Percentiles rank a stretch among this genome's conserved stretches.
Evolutionary conservation across 2,797 vertebrate species (phyloP).

Genomic region (Enteromius unitaeniatus): DNA sequence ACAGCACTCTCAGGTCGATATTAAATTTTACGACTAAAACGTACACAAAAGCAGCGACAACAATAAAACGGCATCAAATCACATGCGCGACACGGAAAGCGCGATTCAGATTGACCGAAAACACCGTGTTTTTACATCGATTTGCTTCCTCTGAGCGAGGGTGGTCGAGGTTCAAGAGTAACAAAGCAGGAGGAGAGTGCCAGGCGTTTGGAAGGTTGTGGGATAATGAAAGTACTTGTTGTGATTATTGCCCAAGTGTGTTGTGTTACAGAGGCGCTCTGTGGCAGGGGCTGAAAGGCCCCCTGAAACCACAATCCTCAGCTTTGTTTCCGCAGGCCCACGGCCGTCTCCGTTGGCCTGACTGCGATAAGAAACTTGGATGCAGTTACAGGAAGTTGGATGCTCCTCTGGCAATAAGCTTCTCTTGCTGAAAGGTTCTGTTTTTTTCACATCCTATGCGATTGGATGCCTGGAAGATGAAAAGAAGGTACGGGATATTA

Average conservation of each 20-base stretch:
- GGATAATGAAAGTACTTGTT: constrained; percentile 59
- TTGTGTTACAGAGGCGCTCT: constrained; percentile 66
- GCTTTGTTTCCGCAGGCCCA: constrained; percentile 73
- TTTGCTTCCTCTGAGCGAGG: background rate
- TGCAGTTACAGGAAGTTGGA: constrained; percentile 83
- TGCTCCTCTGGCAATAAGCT: constrained; percentile 70
- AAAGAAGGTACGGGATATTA: background rate
- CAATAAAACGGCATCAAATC: background rate
- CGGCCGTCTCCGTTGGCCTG: constrained; percentile 39
- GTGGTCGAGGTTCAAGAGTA: constrained; percentile 12
- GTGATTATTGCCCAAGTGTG: constrained; percentile 66
- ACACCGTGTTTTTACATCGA: background rate
- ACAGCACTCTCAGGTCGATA: background rate
- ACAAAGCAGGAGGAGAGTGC: background rate
- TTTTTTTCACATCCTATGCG: constrained; percentile 83
- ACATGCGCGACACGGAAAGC: background rate
- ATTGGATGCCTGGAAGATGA: constrained; percentile 80
- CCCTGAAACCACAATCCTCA: constrained; percentile 70
- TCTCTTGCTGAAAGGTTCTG: constrained; percentile 74
- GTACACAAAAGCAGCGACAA: background rate
- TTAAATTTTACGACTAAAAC: background rate
- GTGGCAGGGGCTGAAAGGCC: constrained; percentile 53
- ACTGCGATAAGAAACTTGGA: constrained; percentile 66
- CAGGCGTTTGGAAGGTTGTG: constrained; percentile 33
- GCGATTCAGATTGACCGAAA: background rate